These are phyloP conservation scores for Uria aalge DNA, from an alignment of 2,113 vertebrate species.

Conservation along the genomic window DNA sequence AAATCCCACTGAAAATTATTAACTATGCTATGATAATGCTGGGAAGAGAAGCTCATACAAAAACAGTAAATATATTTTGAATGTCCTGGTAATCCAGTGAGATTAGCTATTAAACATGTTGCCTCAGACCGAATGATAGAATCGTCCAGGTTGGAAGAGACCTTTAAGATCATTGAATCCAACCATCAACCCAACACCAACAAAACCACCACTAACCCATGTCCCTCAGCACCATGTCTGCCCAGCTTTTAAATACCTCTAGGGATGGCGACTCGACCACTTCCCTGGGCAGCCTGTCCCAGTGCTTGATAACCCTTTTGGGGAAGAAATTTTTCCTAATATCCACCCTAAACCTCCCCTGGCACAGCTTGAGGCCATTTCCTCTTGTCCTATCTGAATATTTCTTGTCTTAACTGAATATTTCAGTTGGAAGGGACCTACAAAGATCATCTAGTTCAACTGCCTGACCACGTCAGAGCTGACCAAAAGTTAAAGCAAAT, in stretches of 20 bases:
- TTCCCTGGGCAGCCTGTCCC: not conserved
- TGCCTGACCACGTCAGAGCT: not conserved
- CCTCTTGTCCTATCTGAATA: not conserved
- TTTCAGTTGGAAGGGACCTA: not conserved
- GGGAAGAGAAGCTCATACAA: not conserved
- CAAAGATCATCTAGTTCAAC: not conserved
- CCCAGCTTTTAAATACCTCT: not conserved
- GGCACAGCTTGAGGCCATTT: not conserved
- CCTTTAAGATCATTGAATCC: not conserved
- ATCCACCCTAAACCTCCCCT: not conserved
- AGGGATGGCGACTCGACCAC: not conserved
- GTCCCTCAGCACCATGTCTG: not conserved
- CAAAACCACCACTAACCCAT: not conserved
- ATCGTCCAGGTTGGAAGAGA: not conserved
- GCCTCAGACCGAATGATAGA: not conserved
- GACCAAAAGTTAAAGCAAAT: not conserved
- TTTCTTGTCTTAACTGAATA: not conserved
- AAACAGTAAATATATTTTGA: not conserved
- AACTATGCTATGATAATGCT: not conserved
- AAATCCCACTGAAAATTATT: conserved; percentile 25
- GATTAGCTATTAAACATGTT: not conserved
- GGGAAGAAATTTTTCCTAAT: not conserved
- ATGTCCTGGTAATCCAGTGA: not conserved
- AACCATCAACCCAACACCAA: not conserved
- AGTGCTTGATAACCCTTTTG: not conserved